phyloP scores from a whole-genome alignment of 2,888 invertebrate genomes.

The Chymomyza caudatula region DNA sequence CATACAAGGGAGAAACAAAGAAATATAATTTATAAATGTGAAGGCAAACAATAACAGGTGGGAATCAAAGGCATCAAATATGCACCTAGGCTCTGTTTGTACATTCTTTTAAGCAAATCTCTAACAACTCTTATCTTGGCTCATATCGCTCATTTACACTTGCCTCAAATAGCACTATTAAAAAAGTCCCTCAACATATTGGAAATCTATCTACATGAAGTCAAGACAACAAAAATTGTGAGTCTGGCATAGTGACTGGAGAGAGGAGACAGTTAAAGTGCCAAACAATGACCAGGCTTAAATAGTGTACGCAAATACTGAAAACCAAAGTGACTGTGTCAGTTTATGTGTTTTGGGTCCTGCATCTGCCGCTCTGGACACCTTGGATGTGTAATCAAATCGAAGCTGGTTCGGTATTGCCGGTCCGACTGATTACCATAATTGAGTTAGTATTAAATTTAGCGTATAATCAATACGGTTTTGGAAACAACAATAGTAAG shows the following conservation, averaged over 20 bases:
- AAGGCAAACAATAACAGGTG: constrained; percentile 8
- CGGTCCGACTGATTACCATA: constrained; percentile 60
- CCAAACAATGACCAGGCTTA: too few species aligned
- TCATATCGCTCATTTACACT: too few species aligned
- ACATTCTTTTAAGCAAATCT: background rate
- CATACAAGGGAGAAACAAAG: constrained; percentile 4
- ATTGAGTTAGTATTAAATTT: constrained; percentile 69
- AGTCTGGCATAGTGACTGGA: too few species aligned
- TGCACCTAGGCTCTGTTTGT: too few species aligned
- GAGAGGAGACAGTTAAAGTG: too few species aligned
- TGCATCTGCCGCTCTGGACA: too few species aligned
- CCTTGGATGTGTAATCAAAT: background rate
- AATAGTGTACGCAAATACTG: too few species aligned
- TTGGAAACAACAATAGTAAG: constrained; percentile 7
- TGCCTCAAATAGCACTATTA: too few species aligned
- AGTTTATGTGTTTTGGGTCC: too few species aligned
- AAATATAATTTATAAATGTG: constrained; percentile 9
- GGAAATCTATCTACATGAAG: too few species aligned
- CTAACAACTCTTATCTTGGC: background rate
- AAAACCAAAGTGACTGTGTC: background rate
- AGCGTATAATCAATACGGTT: constrained; percentile 68
- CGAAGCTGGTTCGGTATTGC: background rate
- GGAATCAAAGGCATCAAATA: background rate
- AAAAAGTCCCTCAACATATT: too few species aligned
- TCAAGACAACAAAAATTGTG: too few species aligned